Conservation (phyloP, 2,113 vertebrate genomes). For the Pongo pygmaeus region DNA sequence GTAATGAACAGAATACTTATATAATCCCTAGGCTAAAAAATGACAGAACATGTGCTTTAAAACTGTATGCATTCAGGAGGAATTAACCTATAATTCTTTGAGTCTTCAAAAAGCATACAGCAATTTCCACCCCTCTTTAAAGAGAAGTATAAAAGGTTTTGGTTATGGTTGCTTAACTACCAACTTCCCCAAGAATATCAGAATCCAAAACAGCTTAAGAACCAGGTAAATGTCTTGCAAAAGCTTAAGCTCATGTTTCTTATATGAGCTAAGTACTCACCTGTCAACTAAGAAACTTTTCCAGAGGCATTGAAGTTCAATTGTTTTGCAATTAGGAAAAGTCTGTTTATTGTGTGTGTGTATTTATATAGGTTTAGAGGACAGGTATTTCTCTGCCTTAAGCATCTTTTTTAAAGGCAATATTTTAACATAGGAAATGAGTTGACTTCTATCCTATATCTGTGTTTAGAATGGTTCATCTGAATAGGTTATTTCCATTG, state of each 20-base stretch:
- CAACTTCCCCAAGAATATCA: constrained; percentile 58
- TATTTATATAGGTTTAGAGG: not conserved
- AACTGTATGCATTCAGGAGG: not conserved
- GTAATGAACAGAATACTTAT: not conserved
- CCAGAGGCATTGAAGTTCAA: constrained; percentile 44
- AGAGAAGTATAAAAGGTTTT: constrained; percentile 26
- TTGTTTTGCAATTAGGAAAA: constrained; percentile 45
- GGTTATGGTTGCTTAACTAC: constrained; percentile 36
- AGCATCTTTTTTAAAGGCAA: constrained; percentile 53
- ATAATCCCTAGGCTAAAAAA: not conserved
- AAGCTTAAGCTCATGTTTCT: constrained; percentile 69
- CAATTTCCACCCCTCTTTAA: not conserved
- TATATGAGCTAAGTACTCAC: constrained; percentile 49
- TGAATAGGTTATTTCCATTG: constrained; percentile 69
- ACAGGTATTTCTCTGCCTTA: constrained; percentile 39
- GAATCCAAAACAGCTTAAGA: constrained; percentile 59
- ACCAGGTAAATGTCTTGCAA: constrained; percentile 54
- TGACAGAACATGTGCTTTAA: not conserved
- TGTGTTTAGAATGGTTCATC: constrained; percentile 72
- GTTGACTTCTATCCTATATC: constrained; percentile 45
- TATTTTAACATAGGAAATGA: constrained; percentile 52
- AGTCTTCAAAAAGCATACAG: constrained; percentile 2
- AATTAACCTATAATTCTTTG: constrained; percentile 38
- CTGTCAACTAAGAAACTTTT: constrained; percentile 59
- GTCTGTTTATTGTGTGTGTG: constrained; percentile 22